Percentiles rank a stretch among this genome's conserved stretches.
Evolutionary conservation across 2,797 vertebrate species (phyloP).

Genomic region (Yasuhikotakia modesta): DNA sequence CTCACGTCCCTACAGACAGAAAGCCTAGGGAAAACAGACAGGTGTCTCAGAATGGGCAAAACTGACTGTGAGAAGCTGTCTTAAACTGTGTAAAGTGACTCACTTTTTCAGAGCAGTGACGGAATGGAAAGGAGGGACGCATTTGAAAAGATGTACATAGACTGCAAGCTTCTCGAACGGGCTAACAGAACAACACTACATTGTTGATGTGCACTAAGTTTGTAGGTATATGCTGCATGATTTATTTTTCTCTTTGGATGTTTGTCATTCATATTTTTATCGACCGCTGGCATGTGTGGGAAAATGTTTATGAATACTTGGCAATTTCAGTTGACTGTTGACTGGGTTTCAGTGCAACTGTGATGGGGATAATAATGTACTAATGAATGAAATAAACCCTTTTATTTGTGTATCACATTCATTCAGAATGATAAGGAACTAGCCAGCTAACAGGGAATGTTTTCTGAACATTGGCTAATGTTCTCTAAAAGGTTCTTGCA

Average conservation of each 20-base stretch:
- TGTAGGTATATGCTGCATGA: not conserved
- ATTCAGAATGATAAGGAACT: not conserved
- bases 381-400: conserved; percentile 12
- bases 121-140: conserved; percentile 40
- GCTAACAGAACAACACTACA: conserved; percentile 22
- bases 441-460: not conserved
- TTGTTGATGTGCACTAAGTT: conserved; percentile 20
- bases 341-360: not conserved
- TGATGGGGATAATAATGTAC: conserved; percentile 6
- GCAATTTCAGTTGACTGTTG: not conserved
- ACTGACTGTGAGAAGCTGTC: not conserved
- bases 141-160: conserved; percentile 27
- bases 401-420: not conserved
- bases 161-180: conserved; percentile 3
- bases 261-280: not conserved
- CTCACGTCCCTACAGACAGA: conserved; percentile 31
- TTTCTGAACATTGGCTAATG: too few species aligned
- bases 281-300: not conserved
- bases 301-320: conserved; percentile 20
- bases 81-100: conserved; percentile 45
- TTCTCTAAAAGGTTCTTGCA: too few species aligned
- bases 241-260: conserved; percentile 15
- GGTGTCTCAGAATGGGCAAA: conserved; percentile 38
- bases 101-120: conserved; percentile 51
- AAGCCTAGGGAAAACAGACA: conserved; percentile 33